Evolutionary conservation across 2,113 vertebrate genomes (phyloP).

Genomic region (human): DNA sequence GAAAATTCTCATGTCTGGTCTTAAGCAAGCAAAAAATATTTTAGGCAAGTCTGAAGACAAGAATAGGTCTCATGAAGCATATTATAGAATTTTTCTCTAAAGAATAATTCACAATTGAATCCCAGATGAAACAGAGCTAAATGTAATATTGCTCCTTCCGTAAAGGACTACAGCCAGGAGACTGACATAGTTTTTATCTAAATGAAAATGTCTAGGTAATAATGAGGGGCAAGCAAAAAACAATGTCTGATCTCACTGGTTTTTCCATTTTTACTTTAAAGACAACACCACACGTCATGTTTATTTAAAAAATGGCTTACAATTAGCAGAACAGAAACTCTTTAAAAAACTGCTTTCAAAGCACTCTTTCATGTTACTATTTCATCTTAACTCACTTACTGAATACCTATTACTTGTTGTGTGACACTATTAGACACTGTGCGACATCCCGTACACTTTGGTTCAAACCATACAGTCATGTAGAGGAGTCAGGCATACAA

Average conservation of each 20-base stretch:
- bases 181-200: neutral
- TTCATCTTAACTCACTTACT: slow-evolving; percentile 17
- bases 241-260: neutral
- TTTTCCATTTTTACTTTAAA: slow-evolving; percentile 47
- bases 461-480: neutral
- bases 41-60: slow-evolving; percentile 51
- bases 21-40: slow-evolving; percentile 63
- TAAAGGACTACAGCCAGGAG: neutral
- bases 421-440: neutral
- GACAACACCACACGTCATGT: neutral
- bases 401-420: neutral
- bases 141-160: neutral
- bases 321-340: too few relatives aligned
- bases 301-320: slow-evolving; percentile 8
- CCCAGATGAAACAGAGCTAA: slow-evolving; percentile 26
- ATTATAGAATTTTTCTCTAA: slow-evolving; percentile 43
- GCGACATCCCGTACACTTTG: neutral
- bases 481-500: neutral
- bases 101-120: slow-evolving; percentile 48
- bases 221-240: slow-evolving; percentile 33
- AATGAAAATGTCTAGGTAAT: slow-evolving; percentile 6
- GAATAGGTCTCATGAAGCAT: slow-evolving; percentile 37
- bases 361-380: neutral
- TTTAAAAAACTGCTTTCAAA: slow-evolving; percentile 15
- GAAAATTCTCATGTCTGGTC: slow-evolving; percentile 42